Base-by-base conservation (phyloP, 2,797 vertebrate genomes). In the Phalloptychus januarius region DNA sequence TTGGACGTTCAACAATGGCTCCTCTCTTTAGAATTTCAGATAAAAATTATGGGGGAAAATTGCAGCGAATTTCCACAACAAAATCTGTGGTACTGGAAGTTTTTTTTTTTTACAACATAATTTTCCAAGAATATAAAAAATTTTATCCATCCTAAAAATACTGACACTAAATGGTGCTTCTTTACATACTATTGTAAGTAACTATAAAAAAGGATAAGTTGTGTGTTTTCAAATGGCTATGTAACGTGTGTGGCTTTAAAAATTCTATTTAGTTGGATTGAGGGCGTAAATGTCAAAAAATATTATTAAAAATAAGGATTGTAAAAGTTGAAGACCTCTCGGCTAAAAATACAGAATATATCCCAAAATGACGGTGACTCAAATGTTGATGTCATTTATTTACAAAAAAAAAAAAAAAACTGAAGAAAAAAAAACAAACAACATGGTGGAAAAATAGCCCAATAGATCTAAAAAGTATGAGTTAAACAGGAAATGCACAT, bases 341-440 rank as follows among this genome's bases (percentile, higher is more conserved):
- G 0, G 11, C 20, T 23, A 65, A 10, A 65, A 8, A 28, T 72
- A 8, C 13, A 31, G 11, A n/a, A 48, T 50, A 10, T 11, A 42
- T 31, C 13, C 10, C n/a, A 23, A 45, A 11, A 44, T 69, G 76
- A 54, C 46, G 8, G 42, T 63, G 54, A 50, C 2, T 38, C 3
- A 38, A 44, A 18, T 23, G 50, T 74, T 1, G 18, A 33, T 18
- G 74, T 42, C 56, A 78, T 94, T 94, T 94, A 95, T 95, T 95
- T 95, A 95, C 93, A 95, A 93, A 94, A 90, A 85, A 56, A n/a
- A n/a, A n/a, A 70, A 77, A 56, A 76, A 28, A 48, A 23, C 36
- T 31, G 13, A 31, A 63, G 7, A 50, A 65, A 2, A 65, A 63
- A 18, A 5, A 23, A 36, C 8, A 7, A 54, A 61, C 71, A 83